Percentiles rank a stretch among this genome's conserved stretches.
Conservation (phyloP, 2,113 vertebrate species). For the Pseudois nayaur region DNA sequence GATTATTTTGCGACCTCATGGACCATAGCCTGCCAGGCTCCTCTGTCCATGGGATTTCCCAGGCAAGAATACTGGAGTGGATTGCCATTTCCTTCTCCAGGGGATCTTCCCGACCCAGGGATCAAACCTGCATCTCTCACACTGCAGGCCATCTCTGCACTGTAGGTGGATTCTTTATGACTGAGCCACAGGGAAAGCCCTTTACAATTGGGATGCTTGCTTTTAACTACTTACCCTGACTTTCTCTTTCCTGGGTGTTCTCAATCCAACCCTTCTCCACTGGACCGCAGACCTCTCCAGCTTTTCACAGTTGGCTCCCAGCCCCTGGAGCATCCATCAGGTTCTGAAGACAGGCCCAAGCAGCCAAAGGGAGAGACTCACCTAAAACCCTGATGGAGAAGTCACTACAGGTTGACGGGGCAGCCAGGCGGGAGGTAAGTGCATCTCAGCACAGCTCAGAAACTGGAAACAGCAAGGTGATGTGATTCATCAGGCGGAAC, state of each 20-base stretch:
- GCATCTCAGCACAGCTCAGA: background rate
- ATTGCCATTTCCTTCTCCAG: background rate
- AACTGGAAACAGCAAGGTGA: background rate
- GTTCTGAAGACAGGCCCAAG: background rate
- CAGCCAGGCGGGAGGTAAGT: background rate
- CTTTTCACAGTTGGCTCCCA: background rate
- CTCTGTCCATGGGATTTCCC: background rate
- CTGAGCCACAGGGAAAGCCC: background rate
- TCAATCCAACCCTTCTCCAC: background rate
- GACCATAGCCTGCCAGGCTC: background rate
- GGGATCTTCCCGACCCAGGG: background rate
- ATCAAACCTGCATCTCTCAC: background rate
- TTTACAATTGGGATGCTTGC: background rate
- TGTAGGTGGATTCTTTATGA: background rate
- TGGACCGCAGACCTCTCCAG: background rate
- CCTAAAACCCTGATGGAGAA: background rate
- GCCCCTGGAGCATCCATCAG: background rate
- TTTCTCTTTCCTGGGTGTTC: background rate
- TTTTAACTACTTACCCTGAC: background rate
- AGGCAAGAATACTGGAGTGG: background rate
- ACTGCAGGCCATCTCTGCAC: background rate
- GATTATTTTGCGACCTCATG: background rate
- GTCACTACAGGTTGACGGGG: background rate
- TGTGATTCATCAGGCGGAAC: background rate
- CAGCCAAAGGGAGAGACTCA: background rate